These are phyloP conservation scores for Leptinotarsa defecta DNA, from an alignment of 1,140 invertebrate genomes.

Conservation along the genomic window DNA sequence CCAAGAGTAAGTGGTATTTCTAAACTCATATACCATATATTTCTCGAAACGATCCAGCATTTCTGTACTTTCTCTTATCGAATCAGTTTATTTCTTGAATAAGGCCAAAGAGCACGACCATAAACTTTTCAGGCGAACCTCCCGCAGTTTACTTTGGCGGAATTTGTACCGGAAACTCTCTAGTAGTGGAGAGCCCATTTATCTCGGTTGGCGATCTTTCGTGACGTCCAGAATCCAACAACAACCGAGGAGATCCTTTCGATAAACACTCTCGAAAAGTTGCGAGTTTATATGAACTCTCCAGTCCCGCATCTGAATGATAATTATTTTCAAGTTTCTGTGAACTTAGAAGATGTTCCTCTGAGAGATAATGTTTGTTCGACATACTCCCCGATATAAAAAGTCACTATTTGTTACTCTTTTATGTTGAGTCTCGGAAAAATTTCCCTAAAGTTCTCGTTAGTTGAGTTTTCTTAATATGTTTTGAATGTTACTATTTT, in stretches of 20 bases:
- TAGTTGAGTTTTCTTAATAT: too few species aligned
- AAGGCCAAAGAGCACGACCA: not conserved
- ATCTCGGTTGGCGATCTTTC: not conserved
- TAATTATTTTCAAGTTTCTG: not conserved
- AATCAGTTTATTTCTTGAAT: not conserved
- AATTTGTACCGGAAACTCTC: conserved; percentile 5
- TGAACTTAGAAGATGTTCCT: not conserved
- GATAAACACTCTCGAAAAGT: conserved; percentile 3
- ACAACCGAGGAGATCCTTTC: not conserved
- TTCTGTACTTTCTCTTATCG: not conserved
- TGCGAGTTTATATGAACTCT: not conserved
- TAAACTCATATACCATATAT: too few species aligned
- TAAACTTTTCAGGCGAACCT: not conserved
- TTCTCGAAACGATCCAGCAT: too few species aligned
- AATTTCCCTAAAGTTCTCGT: too few species aligned
- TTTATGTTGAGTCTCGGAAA: too few species aligned
- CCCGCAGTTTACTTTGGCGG: not conserved
- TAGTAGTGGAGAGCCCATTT: not conserved
- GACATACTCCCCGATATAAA: too few species aligned
- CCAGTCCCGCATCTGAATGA: not conserved
- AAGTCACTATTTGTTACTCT: too few species aligned
- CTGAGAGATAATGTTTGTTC: too few species aligned
- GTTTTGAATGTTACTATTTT: too few species aligned
- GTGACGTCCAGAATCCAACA: conserved; percentile 2
- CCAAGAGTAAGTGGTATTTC: too few species aligned